Conservation (phyloP, 2,797 vertebrate species). For the Yasuhikotakia modesta region DNA sequence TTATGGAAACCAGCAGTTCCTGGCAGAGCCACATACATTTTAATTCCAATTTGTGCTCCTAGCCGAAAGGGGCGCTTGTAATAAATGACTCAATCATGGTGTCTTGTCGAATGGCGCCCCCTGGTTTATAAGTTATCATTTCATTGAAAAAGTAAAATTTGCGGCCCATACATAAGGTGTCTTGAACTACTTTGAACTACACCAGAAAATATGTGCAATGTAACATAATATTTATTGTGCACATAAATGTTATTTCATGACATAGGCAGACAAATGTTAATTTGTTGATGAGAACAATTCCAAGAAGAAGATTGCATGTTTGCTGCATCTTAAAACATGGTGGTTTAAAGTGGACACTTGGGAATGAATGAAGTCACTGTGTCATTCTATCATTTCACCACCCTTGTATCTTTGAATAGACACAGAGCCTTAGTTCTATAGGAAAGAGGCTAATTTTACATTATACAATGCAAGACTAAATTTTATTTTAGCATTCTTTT, state of each 20-base stretch:
- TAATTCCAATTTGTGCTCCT: background rate
- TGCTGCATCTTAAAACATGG: background rate
- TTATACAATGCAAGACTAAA: background rate
- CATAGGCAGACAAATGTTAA: background rate
- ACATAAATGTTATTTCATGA: background rate
- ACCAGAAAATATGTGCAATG: too few relatives aligned
- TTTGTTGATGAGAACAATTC: background rate
- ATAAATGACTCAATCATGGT: background rate
- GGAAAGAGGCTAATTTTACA: background rate
- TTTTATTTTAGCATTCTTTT: background rate
- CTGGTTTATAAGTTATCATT: background rate
- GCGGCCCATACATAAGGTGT: too few relatives aligned
- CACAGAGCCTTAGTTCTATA: background rate
- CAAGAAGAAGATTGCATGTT: background rate
- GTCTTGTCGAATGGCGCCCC: constrained; percentile 11
- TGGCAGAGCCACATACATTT: background rate
- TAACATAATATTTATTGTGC: too few relatives aligned
- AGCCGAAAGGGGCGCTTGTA: background rate
- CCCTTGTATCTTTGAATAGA: constrained; percentile 56
- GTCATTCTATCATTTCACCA: constrained; percentile 32
- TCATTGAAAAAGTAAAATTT: background rate
- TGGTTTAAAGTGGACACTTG: background rate
- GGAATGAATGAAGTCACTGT: constrained; percentile 24
- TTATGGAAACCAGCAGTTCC: too few relatives aligned
- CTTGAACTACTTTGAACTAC: too few relatives aligned